phyloP scores from a whole-genome alignment of 2,888 invertebrate species.

The Perdita meconis region DNA sequence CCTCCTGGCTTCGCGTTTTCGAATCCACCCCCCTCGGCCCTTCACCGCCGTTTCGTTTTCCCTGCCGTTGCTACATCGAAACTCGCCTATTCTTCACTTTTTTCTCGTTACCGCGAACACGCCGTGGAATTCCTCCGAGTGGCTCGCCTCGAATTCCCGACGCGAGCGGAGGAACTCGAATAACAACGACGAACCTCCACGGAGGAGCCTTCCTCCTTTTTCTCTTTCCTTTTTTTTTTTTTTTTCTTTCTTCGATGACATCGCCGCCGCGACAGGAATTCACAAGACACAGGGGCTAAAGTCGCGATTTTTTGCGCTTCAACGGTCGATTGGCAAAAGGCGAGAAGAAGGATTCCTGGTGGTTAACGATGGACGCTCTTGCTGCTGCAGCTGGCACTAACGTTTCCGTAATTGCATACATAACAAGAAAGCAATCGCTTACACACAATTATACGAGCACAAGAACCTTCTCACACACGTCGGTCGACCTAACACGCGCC shows the following conservation, averaged over 20 bases:
- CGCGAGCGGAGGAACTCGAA: constrained; percentile 1
- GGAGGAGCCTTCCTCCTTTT: neutral
- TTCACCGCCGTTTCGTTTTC: constrained; percentile 46
- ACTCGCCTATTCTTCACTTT: constrained; percentile 38
- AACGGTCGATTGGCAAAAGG: neutral
- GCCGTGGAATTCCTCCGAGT: constrained; percentile 3
- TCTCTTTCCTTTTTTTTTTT: no score
- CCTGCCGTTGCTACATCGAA: constrained; percentile 39
- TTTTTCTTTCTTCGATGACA: neutral
- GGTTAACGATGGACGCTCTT: constrained; percentile 35
- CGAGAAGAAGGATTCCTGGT: neutral
- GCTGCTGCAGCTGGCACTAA: constrained; percentile 66
- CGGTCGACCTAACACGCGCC: constrained; percentile 52
- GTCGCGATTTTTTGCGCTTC: constrained; percentile 4
- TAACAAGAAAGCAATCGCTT: constrained; percentile 65
- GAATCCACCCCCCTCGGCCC: no score
- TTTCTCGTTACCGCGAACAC: constrained; percentile 36
- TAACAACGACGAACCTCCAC: constrained; percentile 1
- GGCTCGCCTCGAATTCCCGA: neutral
- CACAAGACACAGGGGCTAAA: neutral
- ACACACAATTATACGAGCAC: constrained; percentile 58
- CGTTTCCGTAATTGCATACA: constrained; percentile 65
- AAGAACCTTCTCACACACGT: constrained; percentile 48
- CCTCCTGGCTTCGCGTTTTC: constrained; percentile 55
- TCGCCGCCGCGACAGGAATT: no score